Conservation (phyloP, 2,113 vertebrate species). For the Erythrocercus mccallii region DNA sequence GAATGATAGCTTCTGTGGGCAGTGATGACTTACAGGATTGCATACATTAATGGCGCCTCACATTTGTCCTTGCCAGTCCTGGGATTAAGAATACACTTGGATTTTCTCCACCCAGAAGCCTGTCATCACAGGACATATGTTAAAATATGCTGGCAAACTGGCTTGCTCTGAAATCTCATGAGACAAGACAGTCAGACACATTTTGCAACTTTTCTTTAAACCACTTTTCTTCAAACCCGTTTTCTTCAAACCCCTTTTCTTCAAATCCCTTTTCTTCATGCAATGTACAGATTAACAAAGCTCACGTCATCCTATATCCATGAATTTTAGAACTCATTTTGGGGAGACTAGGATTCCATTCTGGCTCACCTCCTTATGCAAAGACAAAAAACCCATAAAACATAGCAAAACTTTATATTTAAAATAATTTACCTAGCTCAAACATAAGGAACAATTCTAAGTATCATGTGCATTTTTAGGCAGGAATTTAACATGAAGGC, state of each 20-base stretch:
- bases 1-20: background rate
- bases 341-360: background rate
- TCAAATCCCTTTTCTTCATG: background rate
- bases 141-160: background rate
- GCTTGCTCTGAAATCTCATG: background rate
- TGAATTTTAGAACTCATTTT: background rate
- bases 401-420: background rate
- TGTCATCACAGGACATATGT: background rate
- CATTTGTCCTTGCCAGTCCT: background rate
- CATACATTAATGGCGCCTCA: background rate
- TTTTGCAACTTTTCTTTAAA: background rate
- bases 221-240: background rate
- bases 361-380: background rate
- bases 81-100: background rate
- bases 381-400: background rate
- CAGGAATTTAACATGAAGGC: background rate
- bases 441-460: background rate
- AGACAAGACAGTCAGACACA: background rate
- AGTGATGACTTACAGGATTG: background rate
- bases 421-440: background rate
- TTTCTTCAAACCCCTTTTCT: too few relatives aligned
- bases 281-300: background rate
- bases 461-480: background rate
- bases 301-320: background rate
- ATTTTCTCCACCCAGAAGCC: background rate